These are phyloP conservation scores for Eulemur macaco DNA, from an alignment of 2,113 vertebrate genomes.

Conservation along the genomic window DNA sequence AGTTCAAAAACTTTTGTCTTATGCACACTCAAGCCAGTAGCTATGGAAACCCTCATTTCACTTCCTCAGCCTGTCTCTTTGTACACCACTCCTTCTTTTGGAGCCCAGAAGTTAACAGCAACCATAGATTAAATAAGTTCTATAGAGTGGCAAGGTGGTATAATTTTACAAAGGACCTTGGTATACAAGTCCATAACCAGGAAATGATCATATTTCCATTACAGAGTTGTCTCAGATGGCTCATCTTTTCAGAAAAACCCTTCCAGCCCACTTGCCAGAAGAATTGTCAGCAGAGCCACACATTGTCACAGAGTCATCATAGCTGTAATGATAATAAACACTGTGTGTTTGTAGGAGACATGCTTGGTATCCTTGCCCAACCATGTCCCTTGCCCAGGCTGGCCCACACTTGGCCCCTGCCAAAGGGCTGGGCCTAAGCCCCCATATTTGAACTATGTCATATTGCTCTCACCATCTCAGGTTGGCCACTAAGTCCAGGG, in stretches of 20 bases:
- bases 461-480: background rate
- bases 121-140: background rate
- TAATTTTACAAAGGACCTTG: background rate
- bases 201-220: background rate
- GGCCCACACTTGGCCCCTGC: background rate
- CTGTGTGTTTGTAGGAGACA: background rate
- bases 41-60: slow-evolving; percentile 36
- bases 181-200: background rate
- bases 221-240: background rate
- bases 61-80: slow-evolving; percentile 1
- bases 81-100: background rate
- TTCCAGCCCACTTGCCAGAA: background rate
- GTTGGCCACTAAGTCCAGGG: background rate
- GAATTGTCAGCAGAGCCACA: background rate
- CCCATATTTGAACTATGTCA: background rate
- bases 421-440: background rate
- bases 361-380: background rate
- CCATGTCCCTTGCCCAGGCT: background rate
- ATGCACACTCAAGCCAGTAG: background rate
- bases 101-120: background rate
- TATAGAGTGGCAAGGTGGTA: background rate
- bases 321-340: background rate
- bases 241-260: background rate
- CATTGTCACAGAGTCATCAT: background rate
- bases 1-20: slow-evolving; percentile 60